Percentiles rank a stretch among this genome's conserved stretches.
phyloP scores from a whole-genome alignment of 2,113 vertebrate genomes.

The Sclerurus mexicanus region DNA sequence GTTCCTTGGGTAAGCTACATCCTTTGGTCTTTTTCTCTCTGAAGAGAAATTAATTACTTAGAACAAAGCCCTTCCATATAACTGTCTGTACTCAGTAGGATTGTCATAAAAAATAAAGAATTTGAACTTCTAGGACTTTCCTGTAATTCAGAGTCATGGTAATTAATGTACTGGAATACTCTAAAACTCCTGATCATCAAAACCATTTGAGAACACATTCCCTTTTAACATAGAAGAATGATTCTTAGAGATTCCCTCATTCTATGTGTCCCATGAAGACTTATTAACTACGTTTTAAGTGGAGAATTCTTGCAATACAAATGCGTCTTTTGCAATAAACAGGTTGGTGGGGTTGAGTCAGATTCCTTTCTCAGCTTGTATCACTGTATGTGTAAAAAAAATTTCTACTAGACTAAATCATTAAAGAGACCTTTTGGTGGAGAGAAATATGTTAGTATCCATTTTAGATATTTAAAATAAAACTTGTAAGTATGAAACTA shows the following conservation, averaged over 20 bases:
- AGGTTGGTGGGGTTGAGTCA: neutral
- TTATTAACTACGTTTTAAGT: neutral
- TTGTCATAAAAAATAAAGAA: neutral
- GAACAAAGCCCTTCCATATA: neutral
- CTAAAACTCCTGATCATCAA: neutral
- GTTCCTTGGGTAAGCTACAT: neutral
- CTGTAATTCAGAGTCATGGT: neutral
- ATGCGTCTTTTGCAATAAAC: neutral
- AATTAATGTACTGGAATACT: neutral
- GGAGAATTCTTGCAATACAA: neutral
- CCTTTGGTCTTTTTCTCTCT: neutral
- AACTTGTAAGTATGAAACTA: neutral
- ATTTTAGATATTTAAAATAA: neutral
- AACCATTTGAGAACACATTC: neutral
- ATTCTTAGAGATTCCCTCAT: neutral
- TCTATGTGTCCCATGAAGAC: neutral
- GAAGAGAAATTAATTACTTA: neutral
- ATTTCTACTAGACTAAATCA: fast-evolving
- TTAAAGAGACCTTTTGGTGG: neutral
- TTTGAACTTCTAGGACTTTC: neutral
- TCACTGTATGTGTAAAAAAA: neutral
- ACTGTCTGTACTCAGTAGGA: neutral
- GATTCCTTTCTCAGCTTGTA: neutral
- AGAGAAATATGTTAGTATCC: neutral
- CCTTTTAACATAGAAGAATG: neutral